These are phyloP conservation scores for Acleris cristana DNA, from an alignment of 2,888 invertebrate species.

Conservation along the genomic window DNA sequence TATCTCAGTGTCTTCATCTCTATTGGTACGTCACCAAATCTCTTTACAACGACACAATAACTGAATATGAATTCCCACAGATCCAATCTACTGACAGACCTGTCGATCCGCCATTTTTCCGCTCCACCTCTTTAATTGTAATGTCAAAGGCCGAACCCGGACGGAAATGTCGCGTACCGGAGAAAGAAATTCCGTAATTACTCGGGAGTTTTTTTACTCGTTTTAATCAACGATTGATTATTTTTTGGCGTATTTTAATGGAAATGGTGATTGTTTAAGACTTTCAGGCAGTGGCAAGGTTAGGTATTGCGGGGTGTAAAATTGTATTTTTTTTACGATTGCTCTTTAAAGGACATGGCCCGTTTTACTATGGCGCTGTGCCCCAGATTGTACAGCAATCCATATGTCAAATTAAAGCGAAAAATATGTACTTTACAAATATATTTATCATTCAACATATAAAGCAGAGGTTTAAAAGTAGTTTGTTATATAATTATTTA, in stretches of 20 bases:
- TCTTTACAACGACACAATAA: no score
- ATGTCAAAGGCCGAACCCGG: slow-evolving; percentile 17
- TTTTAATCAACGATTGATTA: slow-evolving; percentile 25
- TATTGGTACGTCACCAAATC: no score
- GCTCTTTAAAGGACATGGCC: no score
- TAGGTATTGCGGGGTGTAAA: background rate
- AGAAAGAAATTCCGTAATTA: slow-evolving; percentile 28
- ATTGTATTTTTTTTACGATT: background rate
- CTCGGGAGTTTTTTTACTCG: background rate
- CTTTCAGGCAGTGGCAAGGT: background rate
- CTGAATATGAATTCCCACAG: slow-evolving; percentile 9
- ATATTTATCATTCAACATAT: no score
- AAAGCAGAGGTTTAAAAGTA: no score
- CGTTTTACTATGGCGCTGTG: no score
- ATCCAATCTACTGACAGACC: slow-evolving; percentile 25
- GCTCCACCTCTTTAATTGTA: slow-evolving; percentile 41
- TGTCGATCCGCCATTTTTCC: slow-evolving; percentile 41
- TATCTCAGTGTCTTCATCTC: no score
- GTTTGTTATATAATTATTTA: no score
- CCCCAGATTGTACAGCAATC: no score
- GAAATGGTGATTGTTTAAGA: slow-evolving; percentile 8
- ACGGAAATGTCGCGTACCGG: slow-evolving; percentile 33
- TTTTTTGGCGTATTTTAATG: slow-evolving; percentile 11
- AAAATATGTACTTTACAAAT: no score
- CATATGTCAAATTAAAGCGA: no score